phyloP scores from a whole-genome alignment of 2,113 vertebrate genomes.

The Odontesthes bonariensis region DNA sequence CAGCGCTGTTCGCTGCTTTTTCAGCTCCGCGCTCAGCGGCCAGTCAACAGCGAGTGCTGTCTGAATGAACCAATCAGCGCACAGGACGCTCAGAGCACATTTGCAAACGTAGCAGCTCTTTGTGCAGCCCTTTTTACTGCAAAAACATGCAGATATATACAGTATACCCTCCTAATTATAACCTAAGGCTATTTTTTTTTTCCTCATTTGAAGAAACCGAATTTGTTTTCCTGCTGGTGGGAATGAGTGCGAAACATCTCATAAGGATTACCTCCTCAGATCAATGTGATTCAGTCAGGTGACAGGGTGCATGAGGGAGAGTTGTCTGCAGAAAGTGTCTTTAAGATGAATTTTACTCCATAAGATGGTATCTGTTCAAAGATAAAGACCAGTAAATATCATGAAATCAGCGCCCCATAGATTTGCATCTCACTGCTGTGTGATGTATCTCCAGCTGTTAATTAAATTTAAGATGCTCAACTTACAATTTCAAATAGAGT shows the following conservation, averaged over 20 bases:
- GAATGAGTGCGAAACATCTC: background rate
- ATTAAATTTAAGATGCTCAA: too few species aligned
- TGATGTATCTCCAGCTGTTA: too few species aligned
- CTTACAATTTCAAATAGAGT: too few species aligned
- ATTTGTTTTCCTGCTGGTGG: background rate
- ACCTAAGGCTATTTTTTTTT: background rate
- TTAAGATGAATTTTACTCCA: too few species aligned
- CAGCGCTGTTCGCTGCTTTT: slow-evolving; percentile 33
- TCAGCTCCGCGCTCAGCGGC: slow-evolving; percentile 47
- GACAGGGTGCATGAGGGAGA: background rate
- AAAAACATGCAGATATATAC: background rate
- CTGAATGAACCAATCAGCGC: slow-evolving; percentile 72
- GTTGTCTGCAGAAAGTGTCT: too few species aligned
- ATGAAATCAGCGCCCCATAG: too few species aligned
- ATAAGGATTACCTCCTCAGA: background rate
- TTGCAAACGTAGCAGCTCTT: background rate
- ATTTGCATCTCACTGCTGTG: too few species aligned
- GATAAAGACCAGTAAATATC: too few species aligned
- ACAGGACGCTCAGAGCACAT: slow-evolving; percentile 27
- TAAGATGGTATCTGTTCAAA: too few species aligned
- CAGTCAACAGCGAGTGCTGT: slow-evolving; percentile 30
- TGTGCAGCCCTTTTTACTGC: background rate
- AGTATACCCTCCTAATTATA: too few species aligned
- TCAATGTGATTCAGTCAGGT: background rate
- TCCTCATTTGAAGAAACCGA: background rate